phyloP scores from a whole-genome alignment of 2,797 vertebrate species.

The Bufotes viridis region DNA sequence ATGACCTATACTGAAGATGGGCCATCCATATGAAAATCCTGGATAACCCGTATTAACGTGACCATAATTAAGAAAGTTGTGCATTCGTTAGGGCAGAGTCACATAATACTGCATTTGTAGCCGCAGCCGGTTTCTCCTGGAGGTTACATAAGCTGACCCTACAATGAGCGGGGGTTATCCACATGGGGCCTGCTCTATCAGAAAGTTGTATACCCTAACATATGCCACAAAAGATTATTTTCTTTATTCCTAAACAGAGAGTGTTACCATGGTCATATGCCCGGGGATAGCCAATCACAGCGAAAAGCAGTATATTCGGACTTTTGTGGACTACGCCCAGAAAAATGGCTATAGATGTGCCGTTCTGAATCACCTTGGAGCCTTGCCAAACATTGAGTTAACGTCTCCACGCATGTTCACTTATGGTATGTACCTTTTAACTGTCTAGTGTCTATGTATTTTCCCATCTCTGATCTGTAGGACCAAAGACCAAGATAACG shows the following conservation, averaged over 20 bases:
- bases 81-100: too few species aligned
- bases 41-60: too few species aligned
- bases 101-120: too few species aligned
- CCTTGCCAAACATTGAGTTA: conserved; percentile 94
- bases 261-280: conserved; percentile 98
- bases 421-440: conserved; percentile 80
- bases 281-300: conserved; percentile 98
- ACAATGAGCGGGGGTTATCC: too few species aligned
- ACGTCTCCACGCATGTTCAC: conserved; percentile 99
- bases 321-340: conserved; percentile 95
- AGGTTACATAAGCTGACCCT: too few species aligned
- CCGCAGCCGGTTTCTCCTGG: too few species aligned
- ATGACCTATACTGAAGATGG: too few species aligned
- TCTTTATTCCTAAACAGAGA: conserved; percentile 75
- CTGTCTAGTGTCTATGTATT: background rate
- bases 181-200: too few species aligned
- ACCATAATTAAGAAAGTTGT: too few species aligned
- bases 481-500: too few species aligned
- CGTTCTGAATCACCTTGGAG: conserved; percentile 95
- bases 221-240: background rate
- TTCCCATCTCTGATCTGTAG: background rate
- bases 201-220: too few species aligned
- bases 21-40: too few species aligned
- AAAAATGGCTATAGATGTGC: conserved; percentile 95
- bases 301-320: conserved; percentile 98